phyloP scores from a whole-genome alignment of 2,888 invertebrate species.

The Leptarthrus brevirostris region DNA sequence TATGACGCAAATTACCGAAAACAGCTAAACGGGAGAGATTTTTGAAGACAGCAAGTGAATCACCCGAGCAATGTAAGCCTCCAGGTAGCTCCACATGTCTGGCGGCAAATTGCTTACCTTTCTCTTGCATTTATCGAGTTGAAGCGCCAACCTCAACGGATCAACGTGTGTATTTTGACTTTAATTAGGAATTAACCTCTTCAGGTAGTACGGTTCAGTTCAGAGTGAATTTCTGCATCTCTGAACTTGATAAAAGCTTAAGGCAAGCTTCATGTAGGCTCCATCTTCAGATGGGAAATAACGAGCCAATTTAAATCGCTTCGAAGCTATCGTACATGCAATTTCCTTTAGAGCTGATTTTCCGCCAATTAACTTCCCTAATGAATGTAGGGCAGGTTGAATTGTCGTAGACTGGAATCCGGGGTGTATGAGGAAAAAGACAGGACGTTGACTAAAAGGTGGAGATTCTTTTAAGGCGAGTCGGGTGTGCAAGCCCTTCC shows the following conservation, averaged over 20 bases:
- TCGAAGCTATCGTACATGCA: constrained; percentile 2
- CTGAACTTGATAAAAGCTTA: constrained; percentile 6
- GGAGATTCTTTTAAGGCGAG: neutral
- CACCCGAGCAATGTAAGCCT: neutral
- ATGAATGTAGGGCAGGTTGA: constrained; percentile 15
- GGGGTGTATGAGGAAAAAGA: too few relatives aligned
- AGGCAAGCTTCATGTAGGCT: neutral
- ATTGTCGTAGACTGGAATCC: neutral
- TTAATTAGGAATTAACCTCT: constrained; percentile 30
- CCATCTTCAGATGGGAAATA: neutral
- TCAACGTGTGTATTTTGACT: neutral
- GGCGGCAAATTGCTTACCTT: neutral
- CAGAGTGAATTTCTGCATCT: neutral
- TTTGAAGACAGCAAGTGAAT: neutral
- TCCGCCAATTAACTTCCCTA: constrained; percentile 31
- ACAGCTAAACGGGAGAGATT: neutral
- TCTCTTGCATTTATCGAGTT: neutral
- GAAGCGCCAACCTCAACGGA: neutral
- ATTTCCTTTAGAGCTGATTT: constrained; percentile 31
- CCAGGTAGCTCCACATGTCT: neutral
- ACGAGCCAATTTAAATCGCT: constrained; percentile 15
- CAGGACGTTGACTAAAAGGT: neutral
- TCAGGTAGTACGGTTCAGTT: neutral
- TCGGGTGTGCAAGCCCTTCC: neutral
- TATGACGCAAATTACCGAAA: constrained; percentile 8